These are phyloP conservation scores for Homalodisca vitripennis DNA, from an alignment of 1,140 invertebrate genomes.

Conservation along the genomic window DNA sequence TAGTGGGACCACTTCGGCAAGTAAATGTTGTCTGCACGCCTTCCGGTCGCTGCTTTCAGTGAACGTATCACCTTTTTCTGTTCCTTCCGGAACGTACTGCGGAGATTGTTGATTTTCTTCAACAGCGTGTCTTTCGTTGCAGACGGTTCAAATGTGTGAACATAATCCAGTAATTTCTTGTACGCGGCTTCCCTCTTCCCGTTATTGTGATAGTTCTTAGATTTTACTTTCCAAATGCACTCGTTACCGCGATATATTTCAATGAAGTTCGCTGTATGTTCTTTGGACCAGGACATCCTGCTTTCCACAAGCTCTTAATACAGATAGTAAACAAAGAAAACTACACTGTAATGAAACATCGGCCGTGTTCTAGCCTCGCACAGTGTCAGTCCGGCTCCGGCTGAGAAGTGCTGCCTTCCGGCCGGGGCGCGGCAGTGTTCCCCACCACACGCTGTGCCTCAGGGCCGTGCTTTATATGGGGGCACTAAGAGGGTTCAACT, in stretches of 20 bases:
- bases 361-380: too few relatives aligned
- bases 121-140: constrained; percentile 39
- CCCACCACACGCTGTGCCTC: too few relatives aligned
- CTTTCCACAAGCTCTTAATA: too few relatives aligned
- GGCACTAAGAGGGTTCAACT: too few relatives aligned
- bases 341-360: too few relatives aligned
- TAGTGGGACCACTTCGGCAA: background rate
- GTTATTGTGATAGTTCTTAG: constrained; percentile 42
- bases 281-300: too few relatives aligned
- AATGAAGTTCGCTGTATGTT: too few relatives aligned
- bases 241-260: background rate
- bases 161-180: constrained; percentile 39
- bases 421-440: too few relatives aligned
- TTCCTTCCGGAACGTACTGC: constrained; percentile 43
- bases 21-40: constrained; percentile 34
- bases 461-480: too few relatives aligned
- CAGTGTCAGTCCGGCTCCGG: too few relatives aligned
- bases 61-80: constrained; percentile 40
- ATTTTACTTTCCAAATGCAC: constrained; percentile 44
- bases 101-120: constrained; percentile 45
- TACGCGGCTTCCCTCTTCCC: constrained; percentile 42
- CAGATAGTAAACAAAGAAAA: too few relatives aligned
- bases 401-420: too few relatives aligned
- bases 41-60: constrained; percentile 38
- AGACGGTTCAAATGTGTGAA: constrained; percentile 40